A percentile compares a stretch with the other conserved stretches of the same genome.
These are phyloP conservation scores for Tribolium madens DNA, from an alignment of 1,140 invertebrate genomes.

Conservation along the genomic window DNA sequence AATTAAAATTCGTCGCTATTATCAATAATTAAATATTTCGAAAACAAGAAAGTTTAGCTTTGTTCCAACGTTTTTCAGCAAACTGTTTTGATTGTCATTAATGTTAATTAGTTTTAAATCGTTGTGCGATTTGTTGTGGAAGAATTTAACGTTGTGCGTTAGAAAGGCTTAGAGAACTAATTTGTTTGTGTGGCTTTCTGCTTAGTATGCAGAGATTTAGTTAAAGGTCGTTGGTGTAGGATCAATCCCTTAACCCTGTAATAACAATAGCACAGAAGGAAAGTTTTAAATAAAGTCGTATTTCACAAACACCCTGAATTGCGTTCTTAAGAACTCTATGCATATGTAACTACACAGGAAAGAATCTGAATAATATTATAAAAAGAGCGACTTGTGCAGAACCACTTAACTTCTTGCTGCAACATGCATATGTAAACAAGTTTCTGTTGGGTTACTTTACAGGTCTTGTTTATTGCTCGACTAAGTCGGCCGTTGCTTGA, in stretches of 20 bases:
- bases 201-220: conserved; percentile 31
- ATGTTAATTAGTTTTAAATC: conserved; percentile 11
- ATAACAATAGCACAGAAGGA: conserved; percentile 31
- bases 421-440: conserved; percentile 37
- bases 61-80: too few species aligned
- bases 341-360: conserved; percentile 24
- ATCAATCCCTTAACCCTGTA: conserved; percentile 32
- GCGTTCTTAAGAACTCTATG: conserved; percentile 34
- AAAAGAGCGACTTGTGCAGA: conserved; percentile 35
- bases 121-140: conserved; percentile 20
- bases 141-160: conserved; percentile 6
- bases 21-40: conserved; percentile 26
- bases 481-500: not conserved
- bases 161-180: conserved; percentile 34
- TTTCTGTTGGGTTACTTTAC: conserved; percentile 45
- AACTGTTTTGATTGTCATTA: not conserved
- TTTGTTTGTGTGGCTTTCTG: conserved; percentile 31
- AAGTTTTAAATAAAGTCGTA: conserved; percentile 25
- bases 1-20: conserved; percentile 29
- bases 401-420: conserved; percentile 35
- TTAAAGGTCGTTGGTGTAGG: conserved; percentile 35
- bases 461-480: conserved; percentile 30
- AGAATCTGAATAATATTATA: conserved; percentile 26
- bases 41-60: not conserved
- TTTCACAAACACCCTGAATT: conserved; percentile 13